phyloP scores from a whole-genome alignment of 2,888 invertebrate genomes.

The Deilephila porcellus region DNA sequence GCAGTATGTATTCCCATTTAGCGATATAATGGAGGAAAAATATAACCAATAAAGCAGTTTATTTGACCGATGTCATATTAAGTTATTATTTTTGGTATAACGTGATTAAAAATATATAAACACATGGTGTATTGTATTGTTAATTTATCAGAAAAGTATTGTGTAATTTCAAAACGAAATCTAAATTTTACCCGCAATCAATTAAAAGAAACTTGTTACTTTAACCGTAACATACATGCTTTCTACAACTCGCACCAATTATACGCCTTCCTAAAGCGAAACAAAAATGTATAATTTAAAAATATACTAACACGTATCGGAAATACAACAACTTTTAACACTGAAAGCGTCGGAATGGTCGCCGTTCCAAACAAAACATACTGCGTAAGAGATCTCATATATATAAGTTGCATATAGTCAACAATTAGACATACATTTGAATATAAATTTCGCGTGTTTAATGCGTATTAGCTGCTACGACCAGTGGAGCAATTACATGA shows the following conservation, averaged over 20 bases:
- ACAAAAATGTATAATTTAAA: constrained; percentile 17
- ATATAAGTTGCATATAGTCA: neutral
- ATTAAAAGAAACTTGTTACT: too few relatives aligned
- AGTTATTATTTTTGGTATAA: too few relatives aligned
- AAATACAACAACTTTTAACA: constrained; percentile 11
- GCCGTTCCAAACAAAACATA: neutral
- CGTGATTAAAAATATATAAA: too few relatives aligned
- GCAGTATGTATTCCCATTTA: too few relatives aligned
- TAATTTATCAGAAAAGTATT: too few relatives aligned
- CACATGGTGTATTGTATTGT: too few relatives aligned
- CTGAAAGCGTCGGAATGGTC: neutral
- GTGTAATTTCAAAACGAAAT: too few relatives aligned
- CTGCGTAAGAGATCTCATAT: neutral
- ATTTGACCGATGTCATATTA: too few relatives aligned
- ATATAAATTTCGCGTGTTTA: neutral
- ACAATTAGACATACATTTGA: neutral
- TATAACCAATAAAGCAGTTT: too few relatives aligned
- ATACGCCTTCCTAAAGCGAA: constrained; percentile 1
- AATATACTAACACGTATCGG: constrained; percentile 17
- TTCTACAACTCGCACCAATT: neutral
- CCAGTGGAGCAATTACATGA: neutral
- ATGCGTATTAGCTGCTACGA: neutral
- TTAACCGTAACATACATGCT: neutral
- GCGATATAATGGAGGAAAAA: too few relatives aligned
- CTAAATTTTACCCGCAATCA: too few relatives aligned